Percentiles rank a stretch among this genome's conserved stretches.
These are phyloP conservation scores for Leucophenga maculata DNA, from an alignment of 2,888 invertebrate species.

Conservation along the genomic window DNA sequence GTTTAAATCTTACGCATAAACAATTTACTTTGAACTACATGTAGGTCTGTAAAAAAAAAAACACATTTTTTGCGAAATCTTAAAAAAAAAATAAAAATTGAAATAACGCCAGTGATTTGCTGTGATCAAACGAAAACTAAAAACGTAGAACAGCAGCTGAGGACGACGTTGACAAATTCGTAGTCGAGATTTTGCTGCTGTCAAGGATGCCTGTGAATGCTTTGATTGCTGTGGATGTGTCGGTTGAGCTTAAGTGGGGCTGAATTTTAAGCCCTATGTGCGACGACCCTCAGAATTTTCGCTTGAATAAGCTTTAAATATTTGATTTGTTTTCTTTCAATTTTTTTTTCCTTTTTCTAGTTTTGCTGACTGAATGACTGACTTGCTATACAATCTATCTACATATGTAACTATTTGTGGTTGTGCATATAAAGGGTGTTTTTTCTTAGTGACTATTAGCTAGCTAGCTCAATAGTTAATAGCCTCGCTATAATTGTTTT, in stretches of 20 bases:
- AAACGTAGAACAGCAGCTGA: neutral
- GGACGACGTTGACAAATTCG: neutral
- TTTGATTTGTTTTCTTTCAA: conserved; percentile 57
- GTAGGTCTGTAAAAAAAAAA: neutral
- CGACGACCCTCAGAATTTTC: conserved; percentile 52
- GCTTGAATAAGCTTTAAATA: conserved; percentile 64
- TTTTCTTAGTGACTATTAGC: too few species aligned
- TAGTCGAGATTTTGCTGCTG: neutral
- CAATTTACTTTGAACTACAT: neutral
- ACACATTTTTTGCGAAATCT: neutral
- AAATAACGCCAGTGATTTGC: neutral
- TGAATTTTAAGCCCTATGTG: neutral
- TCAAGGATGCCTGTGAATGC: neutral
- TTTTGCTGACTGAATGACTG: neutral
- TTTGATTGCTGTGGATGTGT: neutral
- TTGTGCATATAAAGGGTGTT: too few species aligned
- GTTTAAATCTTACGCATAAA: conserved; percentile 10
- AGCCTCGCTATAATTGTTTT: too few species aligned
- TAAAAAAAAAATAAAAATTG: too few species aligned
- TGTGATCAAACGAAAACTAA: neutral
- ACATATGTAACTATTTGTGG: neutral
- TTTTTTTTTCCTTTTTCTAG: neutral
- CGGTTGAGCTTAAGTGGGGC: conserved; percentile 2
- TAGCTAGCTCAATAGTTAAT: too few species aligned
- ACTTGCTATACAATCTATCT: neutral